A percentile compares a stretch with the other conserved stretches of the same genome.
phyloP scores from a whole-genome alignment of 2,113 vertebrate species.

The Cacatua alba region DNA sequence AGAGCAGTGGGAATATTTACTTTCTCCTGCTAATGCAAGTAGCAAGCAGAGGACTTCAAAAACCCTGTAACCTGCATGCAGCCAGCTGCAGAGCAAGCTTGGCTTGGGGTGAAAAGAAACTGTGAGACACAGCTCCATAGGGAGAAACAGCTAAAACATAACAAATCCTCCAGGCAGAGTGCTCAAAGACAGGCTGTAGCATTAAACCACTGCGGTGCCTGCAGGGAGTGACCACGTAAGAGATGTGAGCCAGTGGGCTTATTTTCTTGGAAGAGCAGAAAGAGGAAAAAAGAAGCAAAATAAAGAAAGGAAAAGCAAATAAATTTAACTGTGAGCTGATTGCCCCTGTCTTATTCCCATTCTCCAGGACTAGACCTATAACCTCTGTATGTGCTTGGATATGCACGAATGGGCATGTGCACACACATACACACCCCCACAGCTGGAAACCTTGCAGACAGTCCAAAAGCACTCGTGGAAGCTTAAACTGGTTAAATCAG shows the following conservation, averaged over 20 bases:
- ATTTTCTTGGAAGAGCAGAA: background rate
- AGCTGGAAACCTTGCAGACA: background rate
- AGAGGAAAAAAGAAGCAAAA: background rate
- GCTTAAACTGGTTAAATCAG: background rate
- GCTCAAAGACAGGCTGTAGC: background rate
- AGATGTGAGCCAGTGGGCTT: accelerated
- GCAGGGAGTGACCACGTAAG: background rate
- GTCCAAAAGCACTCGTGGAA: background rate
- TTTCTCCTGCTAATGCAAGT: background rate
- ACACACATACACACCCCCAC: accelerated
- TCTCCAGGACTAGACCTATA: background rate
- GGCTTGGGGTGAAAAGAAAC: background rate
- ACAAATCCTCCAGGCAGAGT: background rate
- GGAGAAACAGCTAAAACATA: background rate
- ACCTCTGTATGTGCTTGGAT: accelerated
- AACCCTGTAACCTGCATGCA: background rate
- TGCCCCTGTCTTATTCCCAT: background rate
- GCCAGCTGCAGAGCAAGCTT: background rate
- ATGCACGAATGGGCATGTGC: accelerated
- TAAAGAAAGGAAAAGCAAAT: background rate
- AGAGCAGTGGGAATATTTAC: conserved; percentile 46
- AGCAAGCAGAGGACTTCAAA: background rate
- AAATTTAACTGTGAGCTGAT: background rate
- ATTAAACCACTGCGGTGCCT: background rate
- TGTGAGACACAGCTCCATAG: background rate